Evolutionary conservation across 2,113 vertebrate species (phyloP).

Genomic region (Cyanoliseus patagonus): DNA sequence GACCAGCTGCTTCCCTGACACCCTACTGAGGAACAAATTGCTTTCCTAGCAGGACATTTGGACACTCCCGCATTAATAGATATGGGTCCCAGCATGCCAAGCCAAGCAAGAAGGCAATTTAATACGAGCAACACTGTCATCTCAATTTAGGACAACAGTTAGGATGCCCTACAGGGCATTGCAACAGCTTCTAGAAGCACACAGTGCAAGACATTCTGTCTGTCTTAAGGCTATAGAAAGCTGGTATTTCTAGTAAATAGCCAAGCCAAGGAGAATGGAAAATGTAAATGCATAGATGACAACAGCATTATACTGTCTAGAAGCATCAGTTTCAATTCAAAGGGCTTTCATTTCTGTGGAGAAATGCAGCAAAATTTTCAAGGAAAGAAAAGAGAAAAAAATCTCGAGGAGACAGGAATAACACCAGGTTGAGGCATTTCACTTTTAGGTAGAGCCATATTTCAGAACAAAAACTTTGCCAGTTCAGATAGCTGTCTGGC

Average conservation of each 20-base stretch:
- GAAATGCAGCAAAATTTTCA: neutral
- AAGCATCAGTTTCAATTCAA: constrained; percentile 23
- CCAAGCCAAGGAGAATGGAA: constrained; percentile 57
- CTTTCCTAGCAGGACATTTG: constrained; percentile 83
- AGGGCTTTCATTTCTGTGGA: constrained; percentile 6
- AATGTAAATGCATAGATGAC: constrained; percentile 56
- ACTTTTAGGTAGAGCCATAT: neutral
- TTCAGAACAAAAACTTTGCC: neutral
- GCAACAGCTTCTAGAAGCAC: constrained; percentile 72
- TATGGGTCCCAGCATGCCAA: constrained; percentile 80
- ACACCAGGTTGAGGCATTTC: neutral
- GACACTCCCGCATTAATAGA: constrained; percentile 82
- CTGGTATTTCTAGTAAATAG: constrained; percentile 72
- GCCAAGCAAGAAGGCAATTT: constrained; percentile 78
- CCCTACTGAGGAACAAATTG: constrained; percentile 85
- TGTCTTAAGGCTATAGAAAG: constrained; percentile 72
- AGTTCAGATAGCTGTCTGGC: neutral
- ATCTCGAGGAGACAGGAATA: neutral
- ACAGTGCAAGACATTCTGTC: constrained; percentile 56
- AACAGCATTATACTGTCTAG: constrained; percentile 11
- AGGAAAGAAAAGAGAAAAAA: neutral
- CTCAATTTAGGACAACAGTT: constrained; percentile 84
- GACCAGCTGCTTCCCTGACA: constrained; percentile 81
- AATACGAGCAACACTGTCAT: constrained; percentile 84
- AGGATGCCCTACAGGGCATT: constrained; percentile 76